A percentile compares a stretch with the other conserved stretches of the same genome.
Evolutionary conservation across 2,797 vertebrate genomes (phyloP).

Genomic region (Xerus rutilus): DNA sequence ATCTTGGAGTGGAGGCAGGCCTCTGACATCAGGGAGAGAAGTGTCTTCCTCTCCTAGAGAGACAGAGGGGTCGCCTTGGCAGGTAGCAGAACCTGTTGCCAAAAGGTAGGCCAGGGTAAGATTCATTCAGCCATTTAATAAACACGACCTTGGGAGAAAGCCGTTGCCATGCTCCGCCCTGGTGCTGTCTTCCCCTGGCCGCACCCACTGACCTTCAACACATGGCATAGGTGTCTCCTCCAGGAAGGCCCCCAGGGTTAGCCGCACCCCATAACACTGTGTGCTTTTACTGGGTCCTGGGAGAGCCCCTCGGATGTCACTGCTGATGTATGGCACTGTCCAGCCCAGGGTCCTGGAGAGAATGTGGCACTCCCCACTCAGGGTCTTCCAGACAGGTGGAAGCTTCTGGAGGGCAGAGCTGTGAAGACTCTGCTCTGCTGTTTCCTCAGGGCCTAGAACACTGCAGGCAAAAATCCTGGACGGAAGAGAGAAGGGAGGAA

Average conservation of each 20-base stretch:
- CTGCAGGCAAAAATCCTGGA: fast-evolving
- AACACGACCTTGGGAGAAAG: not conserved
- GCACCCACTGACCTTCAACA: not conserved
- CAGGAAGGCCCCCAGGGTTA: not conserved
- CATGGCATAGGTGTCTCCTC: not conserved
- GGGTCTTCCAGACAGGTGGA: not conserved
- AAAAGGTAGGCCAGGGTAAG: not conserved
- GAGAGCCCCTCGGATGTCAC: not conserved
- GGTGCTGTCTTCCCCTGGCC: not conserved
- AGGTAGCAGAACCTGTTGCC: not conserved
- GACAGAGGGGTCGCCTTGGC: not conserved
- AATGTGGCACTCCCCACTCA: not conserved
- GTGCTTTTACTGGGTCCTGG: not conserved
- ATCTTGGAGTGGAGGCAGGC: not conserved
- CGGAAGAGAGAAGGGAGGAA: not conserved
- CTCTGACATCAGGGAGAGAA: not conserved
- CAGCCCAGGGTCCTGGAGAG: not conserved
- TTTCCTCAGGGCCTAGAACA: not conserved
- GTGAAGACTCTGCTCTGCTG: no score
- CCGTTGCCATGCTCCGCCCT: not conserved
- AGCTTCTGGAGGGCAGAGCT: not conserved
- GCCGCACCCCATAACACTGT: not conserved
- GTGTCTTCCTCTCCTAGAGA: not conserved
- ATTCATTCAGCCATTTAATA: not conserved
- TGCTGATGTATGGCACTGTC: not conserved